phyloP scores from a whole-genome alignment of 2,888 invertebrate genomes.

The Epinotia demarniana region DNA sequence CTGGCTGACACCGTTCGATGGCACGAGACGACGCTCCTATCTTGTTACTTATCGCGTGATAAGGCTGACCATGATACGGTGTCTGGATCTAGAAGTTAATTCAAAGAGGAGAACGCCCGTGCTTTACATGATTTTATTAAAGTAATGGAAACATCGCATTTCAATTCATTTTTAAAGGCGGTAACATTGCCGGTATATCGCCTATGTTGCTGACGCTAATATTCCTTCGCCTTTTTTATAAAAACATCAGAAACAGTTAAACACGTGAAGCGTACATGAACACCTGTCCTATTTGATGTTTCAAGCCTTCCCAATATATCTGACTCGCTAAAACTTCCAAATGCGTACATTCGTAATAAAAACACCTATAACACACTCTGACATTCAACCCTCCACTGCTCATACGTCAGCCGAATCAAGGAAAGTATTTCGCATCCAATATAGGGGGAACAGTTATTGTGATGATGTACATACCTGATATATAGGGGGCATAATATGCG shows the following conservation, averaged over 20 bases:
- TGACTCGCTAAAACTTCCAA: constrained; percentile 28
- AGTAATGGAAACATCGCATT: too few relatives aligned
- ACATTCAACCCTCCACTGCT: constrained; percentile 37
- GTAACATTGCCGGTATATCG: too few relatives aligned
- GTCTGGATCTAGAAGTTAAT: too few relatives aligned
- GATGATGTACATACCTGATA: constrained; percentile 28
- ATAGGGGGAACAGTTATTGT: constrained; percentile 35
- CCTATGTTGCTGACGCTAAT: too few relatives aligned
- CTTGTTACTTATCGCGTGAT: too few relatives aligned
- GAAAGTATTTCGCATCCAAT: constrained; percentile 39
- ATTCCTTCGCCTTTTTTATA: not conserved
- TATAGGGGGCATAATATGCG: constrained; percentile 26
- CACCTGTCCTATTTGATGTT: constrained; percentile 19
- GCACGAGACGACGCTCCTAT: too few relatives aligned
- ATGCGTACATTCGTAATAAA: constrained; percentile 35
- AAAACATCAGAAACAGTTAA: constrained; percentile 14
- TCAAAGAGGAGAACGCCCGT: too few relatives aligned
- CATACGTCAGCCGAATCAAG: constrained; percentile 42
- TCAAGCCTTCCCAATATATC: constrained; percentile 6
- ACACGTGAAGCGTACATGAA: constrained; percentile 1
- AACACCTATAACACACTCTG: constrained; percentile 28
- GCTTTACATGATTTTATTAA: too few relatives aligned
- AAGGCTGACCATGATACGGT: too few relatives aligned
- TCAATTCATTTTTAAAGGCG: too few relatives aligned
- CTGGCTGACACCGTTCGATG: too few relatives aligned